Evolutionary conservation across 2,888 invertebrate genomes (phyloP), one percentile per base, ranked within the genome.

Genomic region (Caenorhabditis becei): DNA sequence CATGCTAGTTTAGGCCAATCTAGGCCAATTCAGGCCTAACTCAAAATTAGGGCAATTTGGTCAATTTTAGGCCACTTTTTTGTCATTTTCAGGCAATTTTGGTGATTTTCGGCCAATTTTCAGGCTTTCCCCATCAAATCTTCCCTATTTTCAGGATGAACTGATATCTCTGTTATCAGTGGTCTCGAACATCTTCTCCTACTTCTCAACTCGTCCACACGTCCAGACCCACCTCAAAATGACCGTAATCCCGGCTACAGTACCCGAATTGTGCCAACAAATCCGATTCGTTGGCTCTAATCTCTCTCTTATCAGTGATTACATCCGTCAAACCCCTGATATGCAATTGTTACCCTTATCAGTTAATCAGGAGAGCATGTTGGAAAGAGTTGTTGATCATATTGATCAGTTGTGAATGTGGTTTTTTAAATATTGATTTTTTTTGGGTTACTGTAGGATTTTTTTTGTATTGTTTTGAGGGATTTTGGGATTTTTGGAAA

Each of bases 81-180:
- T 32, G 4, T 32, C 10, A 4, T 32, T 32, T 32, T n/a, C n/a
- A n/a, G n/a, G n/a, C 5, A 32, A 32, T 32, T 32, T 44, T 44
- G 4, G 44, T 24, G n/a, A n/a, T n/a, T n/a, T n/a, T n/a, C n/a
- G n/a, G n/a, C n/a, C n/a, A n/a, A n/a, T n/a, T n/a, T n/a, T n/a
- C n/a, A n/a, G n/a, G n/a, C n/a, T n/a, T n/a, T n/a, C n/a, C n/a
- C n/a, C n/a, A n/a, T n/a, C n/a, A n/a, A n/a, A n/a, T n/a, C n/a
- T n/a, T n/a, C n/a, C n/a, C n/a, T n/a, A n/a, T n/a, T 74, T 86
- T 65, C 82, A 86, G 84, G 86, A 87, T 23, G 86, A 85, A 28
- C 62, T 87, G 20, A 74, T 80, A 14, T 75, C 79, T 23, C 65
- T 87, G 37, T 77, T 83, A 1, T 82, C 85, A 10, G 83, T 85